phyloP scores from a whole-genome alignment of 2,797 vertebrate genomes.

The Phrynocephalus guinanensis region DNA sequence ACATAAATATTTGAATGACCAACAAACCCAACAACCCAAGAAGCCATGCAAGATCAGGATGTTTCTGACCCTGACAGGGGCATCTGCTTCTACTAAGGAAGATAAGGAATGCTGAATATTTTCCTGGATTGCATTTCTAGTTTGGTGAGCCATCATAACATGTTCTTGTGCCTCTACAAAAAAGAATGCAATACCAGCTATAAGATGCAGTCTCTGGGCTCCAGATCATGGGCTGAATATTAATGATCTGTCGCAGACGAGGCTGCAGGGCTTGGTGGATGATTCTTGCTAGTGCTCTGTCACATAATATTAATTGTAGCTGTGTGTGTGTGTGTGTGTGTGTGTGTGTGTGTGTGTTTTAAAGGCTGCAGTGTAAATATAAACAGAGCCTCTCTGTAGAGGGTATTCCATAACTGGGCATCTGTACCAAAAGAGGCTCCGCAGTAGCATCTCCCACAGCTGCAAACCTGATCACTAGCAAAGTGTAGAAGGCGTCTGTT shows the following conservation, averaged over 20 bases:
- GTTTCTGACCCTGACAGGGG: background rate
- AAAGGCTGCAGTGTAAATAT: background rate
- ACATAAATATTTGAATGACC: too few relatives aligned
- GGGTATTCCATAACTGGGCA: background rate
- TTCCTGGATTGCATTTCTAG: background rate
- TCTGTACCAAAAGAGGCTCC: too few relatives aligned
- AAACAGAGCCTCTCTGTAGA: background rate
- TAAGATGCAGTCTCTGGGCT: background rate
- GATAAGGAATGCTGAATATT: background rate
- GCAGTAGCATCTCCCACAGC: background rate
- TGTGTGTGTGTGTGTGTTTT: too few relatives aligned
- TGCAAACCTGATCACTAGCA: background rate
- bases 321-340: background rate
- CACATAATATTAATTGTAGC: background rate
- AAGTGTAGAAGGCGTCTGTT: too few relatives aligned
- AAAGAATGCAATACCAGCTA: background rate
- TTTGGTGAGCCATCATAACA: background rate
- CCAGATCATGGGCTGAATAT: background rate
- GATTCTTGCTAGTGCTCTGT: conserved; percentile 12
- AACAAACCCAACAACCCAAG: background rate
- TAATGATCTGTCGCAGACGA: background rate
- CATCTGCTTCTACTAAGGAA: background rate
- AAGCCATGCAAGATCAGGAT: background rate
- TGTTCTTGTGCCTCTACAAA: conserved; percentile 1
- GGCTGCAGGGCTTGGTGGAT: background rate